A percentile compares a stretch with the other conserved stretches of the same genome.
Conservation (phyloP, 2,113 vertebrate genomes). For the zebrafish (Danio rerio) region GRCz12tu NC_133193.1:28025501-28026000, state of each 20-base stretch:
- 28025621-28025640: conserved; percentile 74
- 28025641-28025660: conserved; percentile 69
- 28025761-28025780: not conserved
- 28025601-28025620: conserved; percentile 67
- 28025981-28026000: too few species aligned
- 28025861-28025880: too few species aligned
- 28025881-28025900: too few species aligned
- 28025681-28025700: not conserved
- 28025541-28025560: too few species aligned
- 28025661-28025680: conserved; percentile 54
- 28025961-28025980: too few species aligned
- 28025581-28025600: conserved; percentile 36
- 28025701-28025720: conserved; percentile 50
- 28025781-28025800: not conserved
- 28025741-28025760: conserved; percentile 24
- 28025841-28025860: too few species aligned
- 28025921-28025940: too few species aligned
- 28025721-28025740: conserved; percentile 59
- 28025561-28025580: conserved; percentile 44
- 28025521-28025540: too few species aligned
- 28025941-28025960: too few species aligned
- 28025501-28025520: not conserved
- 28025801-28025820: not conserved
- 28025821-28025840: too few species aligned
- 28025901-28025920: too few species aligned